These are phyloP conservation scores for Stegastes partitus DNA, from an alignment of 2,113 vertebrate genomes.

Conservation along the genomic window DNA sequence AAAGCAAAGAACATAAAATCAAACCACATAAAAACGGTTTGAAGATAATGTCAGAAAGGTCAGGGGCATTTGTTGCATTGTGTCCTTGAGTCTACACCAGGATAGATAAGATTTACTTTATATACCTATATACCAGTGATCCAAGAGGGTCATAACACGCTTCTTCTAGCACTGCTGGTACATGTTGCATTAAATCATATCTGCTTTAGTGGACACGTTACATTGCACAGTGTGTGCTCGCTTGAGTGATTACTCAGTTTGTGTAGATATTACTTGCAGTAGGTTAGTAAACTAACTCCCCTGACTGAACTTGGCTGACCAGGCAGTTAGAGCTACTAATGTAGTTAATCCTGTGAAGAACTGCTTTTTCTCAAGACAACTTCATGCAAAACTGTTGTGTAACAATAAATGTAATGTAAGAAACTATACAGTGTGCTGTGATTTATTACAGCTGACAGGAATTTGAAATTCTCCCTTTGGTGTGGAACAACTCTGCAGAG, in stretches of 20 bases:
- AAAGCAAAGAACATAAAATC: slow-evolving; percentile 15
- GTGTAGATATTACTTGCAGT: slow-evolving; percentile 2
- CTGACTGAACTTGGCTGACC: slow-evolving; percentile 20
- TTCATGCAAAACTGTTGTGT: slow-evolving; percentile 29
- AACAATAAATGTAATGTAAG: slow-evolving; percentile 50
- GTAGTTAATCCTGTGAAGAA: slow-evolving; percentile 13
- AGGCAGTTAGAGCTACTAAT: slow-evolving; percentile 6
- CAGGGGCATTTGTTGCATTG: background rate
- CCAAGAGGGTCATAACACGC: background rate
- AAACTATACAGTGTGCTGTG: background rate
- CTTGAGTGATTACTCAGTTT: background rate
- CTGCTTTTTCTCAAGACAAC: slow-evolving; percentile 7
- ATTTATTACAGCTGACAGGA: background rate
- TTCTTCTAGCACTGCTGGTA: background rate
- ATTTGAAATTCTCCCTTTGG: no score
- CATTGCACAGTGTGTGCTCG: background rate
- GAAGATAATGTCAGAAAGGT: background rate
- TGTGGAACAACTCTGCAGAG: background rate
- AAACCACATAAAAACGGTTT: background rate
- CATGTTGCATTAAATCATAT: slow-evolving; percentile 10
- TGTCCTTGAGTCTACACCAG: slow-evolving; percentile 20
- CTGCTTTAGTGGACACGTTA: slow-evolving; percentile 3
- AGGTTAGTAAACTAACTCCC: slow-evolving; percentile 28
- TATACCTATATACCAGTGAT: background rate
- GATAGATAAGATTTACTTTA: background rate